phyloP scores from a whole-genome alignment of 2,113 vertebrate species.

The Arvicanthis niloticus region DNA sequence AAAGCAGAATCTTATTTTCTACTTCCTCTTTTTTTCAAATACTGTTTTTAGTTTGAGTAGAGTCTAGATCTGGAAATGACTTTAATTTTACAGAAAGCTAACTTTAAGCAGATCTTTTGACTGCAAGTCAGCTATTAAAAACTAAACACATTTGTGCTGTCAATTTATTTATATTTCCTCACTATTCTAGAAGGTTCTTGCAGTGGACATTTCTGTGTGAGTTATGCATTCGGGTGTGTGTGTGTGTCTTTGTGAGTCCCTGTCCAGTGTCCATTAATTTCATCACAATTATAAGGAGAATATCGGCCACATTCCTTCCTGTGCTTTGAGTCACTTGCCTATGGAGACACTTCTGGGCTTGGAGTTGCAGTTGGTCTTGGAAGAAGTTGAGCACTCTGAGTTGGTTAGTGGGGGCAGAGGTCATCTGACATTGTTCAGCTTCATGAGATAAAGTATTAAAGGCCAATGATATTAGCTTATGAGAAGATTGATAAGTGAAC shows the following conservation, averaged over 20 bases:
- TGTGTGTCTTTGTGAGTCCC: neutral
- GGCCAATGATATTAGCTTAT: neutral
- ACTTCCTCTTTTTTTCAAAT: neutral
- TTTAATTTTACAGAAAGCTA: conserved; percentile 15
- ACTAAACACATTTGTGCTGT: neutral
- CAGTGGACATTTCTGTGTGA: conserved; percentile 30
- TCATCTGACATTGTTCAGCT: neutral
- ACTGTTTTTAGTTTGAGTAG: neutral
- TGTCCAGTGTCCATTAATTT: conserved; percentile 23
- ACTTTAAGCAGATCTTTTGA: conserved; percentile 22
- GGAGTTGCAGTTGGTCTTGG: conserved; percentile 21
- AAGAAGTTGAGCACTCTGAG: conserved; percentile 36
- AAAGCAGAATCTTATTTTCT: conserved; percentile 29
- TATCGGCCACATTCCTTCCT: neutral
- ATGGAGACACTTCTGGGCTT: neutral
- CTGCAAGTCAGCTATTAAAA: neutral
- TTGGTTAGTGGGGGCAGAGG: conserved; percentile 51
- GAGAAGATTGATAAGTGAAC: conserved; percentile 7
- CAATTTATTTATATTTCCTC: neutral
- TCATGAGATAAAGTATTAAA: conserved; percentile 2
- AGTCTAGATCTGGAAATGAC: neutral
- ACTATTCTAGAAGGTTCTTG: conserved; percentile 40
- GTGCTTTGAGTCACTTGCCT: neutral
- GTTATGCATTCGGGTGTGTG: neutral
- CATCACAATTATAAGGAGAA: neutral